phyloP scores from a whole-genome alignment of 2,888 invertebrate genomes.

The Platycheirus rosarum region DNA sequence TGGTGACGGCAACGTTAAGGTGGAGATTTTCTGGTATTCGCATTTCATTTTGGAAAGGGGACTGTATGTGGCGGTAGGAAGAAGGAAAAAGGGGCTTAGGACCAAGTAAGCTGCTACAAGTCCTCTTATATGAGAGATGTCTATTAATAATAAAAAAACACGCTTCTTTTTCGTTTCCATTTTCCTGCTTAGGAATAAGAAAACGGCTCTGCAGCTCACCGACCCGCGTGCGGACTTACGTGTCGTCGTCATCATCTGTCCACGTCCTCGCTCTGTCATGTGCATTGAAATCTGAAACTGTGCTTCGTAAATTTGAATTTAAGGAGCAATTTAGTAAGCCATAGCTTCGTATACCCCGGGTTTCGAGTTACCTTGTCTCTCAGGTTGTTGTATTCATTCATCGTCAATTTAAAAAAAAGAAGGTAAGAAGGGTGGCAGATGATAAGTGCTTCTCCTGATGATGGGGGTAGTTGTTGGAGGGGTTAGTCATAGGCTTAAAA shows the following conservation, averaged over 20 bases:
- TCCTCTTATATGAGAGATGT: conserved; percentile 59
- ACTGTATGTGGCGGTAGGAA: too few species aligned
- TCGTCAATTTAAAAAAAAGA: not conserved
- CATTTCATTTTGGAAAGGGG: conserved; percentile 19
- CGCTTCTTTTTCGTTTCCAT: conserved; percentile 49
- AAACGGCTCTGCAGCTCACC: conserved; percentile 12
- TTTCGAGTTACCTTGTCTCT: conserved; percentile 58
- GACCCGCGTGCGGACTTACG: not conserved
- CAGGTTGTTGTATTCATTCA: conserved; percentile 22
- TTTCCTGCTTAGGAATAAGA: conserved; percentile 31
- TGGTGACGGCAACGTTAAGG: not conserved
- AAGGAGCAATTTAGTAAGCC: conserved; percentile 72
- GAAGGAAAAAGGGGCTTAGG: not conserved
- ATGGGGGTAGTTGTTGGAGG: not conserved
- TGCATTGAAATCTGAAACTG: conserved; percentile 70
- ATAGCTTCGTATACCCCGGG: conserved; percentile 52
- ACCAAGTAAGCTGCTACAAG: conserved; percentile 49
- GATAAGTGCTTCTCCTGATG: conserved; percentile 48
- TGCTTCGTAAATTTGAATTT: conserved; percentile 73
- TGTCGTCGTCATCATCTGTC: conserved; percentile 6
- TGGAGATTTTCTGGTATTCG: conserved; percentile 35
- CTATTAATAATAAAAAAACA: conserved; percentile 71
- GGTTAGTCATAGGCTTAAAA: conserved; percentile 59
- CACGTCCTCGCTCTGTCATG: not conserved
- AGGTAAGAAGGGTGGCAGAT: not conserved